Conservation (phyloP, 2,113 vertebrate genomes). For the Butorides virescens region DNA sequence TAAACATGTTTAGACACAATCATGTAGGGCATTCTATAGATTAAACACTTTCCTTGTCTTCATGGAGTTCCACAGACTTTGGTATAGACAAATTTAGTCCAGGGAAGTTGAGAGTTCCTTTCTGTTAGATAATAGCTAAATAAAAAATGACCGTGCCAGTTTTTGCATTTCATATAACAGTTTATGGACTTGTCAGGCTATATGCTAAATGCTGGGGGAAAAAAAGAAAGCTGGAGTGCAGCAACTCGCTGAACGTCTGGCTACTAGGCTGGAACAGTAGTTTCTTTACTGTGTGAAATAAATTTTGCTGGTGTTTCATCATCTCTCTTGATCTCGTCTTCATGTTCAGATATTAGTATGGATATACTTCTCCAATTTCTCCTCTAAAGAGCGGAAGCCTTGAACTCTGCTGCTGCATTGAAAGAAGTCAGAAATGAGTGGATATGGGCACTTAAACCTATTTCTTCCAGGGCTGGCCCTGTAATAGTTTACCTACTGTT, state of each 20-base stretch:
- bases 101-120: not conserved
- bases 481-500: not conserved
- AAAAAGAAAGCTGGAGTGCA: accelerated
- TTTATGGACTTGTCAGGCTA: not conserved
- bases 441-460: not conserved
- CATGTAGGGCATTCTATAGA: not conserved
- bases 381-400: not conserved
- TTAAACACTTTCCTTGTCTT: not conserved
- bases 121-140: not conserved
- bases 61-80: not conserved
- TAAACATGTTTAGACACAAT: not conserved
- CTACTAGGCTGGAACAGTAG: not conserved
- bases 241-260: not conserved
- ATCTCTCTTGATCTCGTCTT: not conserved
- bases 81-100: not conserved
- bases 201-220: not conserved
- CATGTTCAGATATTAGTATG: not conserved
- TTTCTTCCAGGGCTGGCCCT: not conserved
- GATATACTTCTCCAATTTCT: not conserved
- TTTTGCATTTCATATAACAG: not conserved
- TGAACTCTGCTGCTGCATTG: not conserved
- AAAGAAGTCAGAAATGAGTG: not conserved
- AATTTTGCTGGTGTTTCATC: not conserved
- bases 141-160: not conserved
- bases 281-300: not conserved